Evolutionary conservation across 2,113 vertebrate species (phyloP).

Genomic region (Candoia aspera): DNA sequence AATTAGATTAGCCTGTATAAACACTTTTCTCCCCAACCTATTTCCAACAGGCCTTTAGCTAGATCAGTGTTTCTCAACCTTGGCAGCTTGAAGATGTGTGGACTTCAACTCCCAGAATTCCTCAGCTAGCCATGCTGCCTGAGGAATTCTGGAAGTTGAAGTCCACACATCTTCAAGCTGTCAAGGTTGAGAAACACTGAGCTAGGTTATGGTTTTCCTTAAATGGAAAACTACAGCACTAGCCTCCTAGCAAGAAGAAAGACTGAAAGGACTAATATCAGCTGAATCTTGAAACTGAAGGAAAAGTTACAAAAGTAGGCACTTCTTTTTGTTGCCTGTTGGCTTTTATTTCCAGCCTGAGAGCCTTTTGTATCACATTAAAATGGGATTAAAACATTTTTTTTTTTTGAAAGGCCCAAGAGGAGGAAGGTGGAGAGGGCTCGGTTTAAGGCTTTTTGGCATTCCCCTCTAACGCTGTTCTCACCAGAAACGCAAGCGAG

Average conservation of each 20-base stretch:
- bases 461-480: constrained; percentile 46
- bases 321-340: background rate
- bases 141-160: too few relatives aligned
- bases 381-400: constrained; percentile 39
- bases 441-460: constrained; percentile 46
- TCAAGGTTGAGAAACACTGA: too few relatives aligned
- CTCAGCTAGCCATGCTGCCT: too few relatives aligned
- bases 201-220: background rate
- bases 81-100: too few relatives aligned
- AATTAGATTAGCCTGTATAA: background rate
- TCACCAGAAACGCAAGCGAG: constrained; percentile 47
- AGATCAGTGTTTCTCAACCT: background rate
- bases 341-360: constrained; percentile 12
- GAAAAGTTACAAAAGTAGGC: background rate
- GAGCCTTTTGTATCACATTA: constrained; percentile 44
- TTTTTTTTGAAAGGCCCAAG: constrained; percentile 35
- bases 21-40: background rate
- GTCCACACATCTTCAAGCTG: too few relatives aligned
- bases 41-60: background rate
- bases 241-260: background rate
- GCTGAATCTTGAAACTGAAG: constrained; percentile 19
- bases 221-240: background rate
- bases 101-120: too few relatives aligned
- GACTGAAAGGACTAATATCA: too few relatives aligned
- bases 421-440: background rate